A percentile compares a stretch with the other conserved stretches of the same genome.
Conservation (phyloP, 2,113 vertebrate genomes). For the Psilopogon haemacephalus region DNA sequence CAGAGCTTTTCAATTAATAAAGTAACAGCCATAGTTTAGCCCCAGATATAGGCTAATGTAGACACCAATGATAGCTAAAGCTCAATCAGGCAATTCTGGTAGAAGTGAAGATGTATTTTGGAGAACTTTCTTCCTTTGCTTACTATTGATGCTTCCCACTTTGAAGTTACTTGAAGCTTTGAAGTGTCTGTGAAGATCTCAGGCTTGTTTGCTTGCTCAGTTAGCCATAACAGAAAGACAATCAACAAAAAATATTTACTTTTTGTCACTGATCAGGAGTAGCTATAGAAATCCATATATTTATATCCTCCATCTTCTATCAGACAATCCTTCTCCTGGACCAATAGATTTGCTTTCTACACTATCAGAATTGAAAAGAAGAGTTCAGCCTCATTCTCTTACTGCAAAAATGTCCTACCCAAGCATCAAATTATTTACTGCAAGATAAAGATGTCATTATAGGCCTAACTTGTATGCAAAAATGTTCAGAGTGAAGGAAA, state of each 20-base stretch:
- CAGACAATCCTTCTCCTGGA: neutral
- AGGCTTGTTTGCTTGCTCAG: neutral
- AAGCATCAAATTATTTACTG: neutral
- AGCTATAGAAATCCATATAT: rapidly evolving
- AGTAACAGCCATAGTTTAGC: too few species aligned
- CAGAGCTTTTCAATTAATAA: too few species aligned
- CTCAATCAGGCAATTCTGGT: neutral
- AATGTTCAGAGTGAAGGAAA: neutral
- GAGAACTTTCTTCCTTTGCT: neutral
- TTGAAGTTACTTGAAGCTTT: neutral
- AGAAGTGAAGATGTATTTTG: neutral
- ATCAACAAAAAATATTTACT: neutral
- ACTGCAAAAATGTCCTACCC: rapidly evolving
- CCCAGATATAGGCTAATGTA: too few species aligned
- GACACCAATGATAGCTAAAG: neutral
- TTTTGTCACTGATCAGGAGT: neutral
- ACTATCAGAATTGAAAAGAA: neutral
- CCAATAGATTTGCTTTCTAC: rapidly evolving
- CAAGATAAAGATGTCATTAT: neutral
- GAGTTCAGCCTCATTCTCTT: neutral
- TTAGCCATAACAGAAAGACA: neutral
- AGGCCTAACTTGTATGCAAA: neutral
- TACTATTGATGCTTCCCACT: neutral
- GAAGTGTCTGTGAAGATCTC: neutral
- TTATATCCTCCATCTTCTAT: neutral